phyloP scores from a whole-genome alignment of 2,888 invertebrate genomes.

The Polymixis lichenea region DNA sequence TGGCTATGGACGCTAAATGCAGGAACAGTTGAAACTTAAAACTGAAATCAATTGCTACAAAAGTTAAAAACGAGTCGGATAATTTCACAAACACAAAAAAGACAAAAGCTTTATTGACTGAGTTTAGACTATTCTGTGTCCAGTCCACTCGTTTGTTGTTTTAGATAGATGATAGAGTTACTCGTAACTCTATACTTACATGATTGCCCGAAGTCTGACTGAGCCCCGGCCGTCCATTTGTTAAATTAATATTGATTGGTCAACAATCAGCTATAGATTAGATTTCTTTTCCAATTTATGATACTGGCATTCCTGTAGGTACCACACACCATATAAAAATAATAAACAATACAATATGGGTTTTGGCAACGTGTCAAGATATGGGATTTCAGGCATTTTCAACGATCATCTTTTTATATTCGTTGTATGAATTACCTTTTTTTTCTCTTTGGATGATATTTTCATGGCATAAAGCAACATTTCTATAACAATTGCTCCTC shows the following conservation, averaged over 20 bases:
- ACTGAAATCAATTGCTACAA: constrained; percentile 1
- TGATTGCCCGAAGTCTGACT: constrained; percentile 58
- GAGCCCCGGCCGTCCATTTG: constrained; percentile 68
- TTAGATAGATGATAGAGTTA: constrained; percentile 54
- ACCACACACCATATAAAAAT: constrained; percentile 36
- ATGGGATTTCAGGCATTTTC: constrained; percentile 64
- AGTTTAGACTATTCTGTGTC: constrained; percentile 31
- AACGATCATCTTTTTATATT: constrained; percentile 66
- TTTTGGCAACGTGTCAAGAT: constrained; percentile 72
- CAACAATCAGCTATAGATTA: constrained; percentile 51
- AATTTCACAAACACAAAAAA: not conserved
- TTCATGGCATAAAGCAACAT: not conserved
- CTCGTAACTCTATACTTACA: constrained; percentile 66
- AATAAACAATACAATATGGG: constrained; percentile 56
- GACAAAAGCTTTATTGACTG: not conserved
- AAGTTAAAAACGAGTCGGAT: not conserved
- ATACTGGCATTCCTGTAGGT: constrained; percentile 33
- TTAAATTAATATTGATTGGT: constrained; percentile 74
- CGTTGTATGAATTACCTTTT: constrained; percentile 50
- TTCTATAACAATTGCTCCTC: not conserved
- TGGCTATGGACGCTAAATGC: too few relatives aligned
- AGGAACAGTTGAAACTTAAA: not conserved
- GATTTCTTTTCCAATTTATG: constrained; percentile 49
- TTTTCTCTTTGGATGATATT: constrained; percentile 1
- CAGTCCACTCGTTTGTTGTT: constrained; percentile 36